Conservation (phyloP, 2,888 invertebrate genomes). For the Ochropleura leucogaster region DNA sequence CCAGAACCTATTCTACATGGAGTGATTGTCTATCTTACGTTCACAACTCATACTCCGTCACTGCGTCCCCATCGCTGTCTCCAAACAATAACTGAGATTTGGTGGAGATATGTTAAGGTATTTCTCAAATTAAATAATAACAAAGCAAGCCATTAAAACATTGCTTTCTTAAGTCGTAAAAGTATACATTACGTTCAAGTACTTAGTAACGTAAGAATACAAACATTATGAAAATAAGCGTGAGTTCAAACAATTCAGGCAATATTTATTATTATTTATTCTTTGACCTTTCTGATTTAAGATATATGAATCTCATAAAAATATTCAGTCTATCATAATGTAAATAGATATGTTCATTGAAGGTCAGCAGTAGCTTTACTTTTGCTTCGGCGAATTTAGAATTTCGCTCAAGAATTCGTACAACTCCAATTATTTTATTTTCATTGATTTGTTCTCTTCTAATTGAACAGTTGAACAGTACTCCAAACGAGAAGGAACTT, state of each 20-base stretch:
- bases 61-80: no score
- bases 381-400: conserved; percentile 5
- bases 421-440: conserved; percentile 21
- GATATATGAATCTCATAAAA: conserved; percentile 3
- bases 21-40: no score
- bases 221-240: conserved; percentile 30
- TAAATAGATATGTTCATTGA: conserved; percentile 1
- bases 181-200: conserved; percentile 6
- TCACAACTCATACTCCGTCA: no score
- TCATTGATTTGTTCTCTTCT: not conserved
- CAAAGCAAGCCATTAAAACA: not conserved
- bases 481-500: conserved; percentile 7
- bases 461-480: conserved; percentile 4
- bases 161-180: conserved; percentile 2
- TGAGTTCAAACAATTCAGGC: conserved; percentile 28
- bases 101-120: not conserved
- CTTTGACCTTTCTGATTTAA: conserved; percentile 21
- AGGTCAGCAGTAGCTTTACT: not conserved
- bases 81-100: no score
- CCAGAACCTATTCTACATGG: no score
- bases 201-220: conserved; percentile 13
- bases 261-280: conserved; percentile 33
- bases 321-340: conserved; percentile 4
- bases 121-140: not conserved
- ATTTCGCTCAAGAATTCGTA: conserved; percentile 4